Conservation (phyloP, 2,113 vertebrate species). For the Sinocyclocheilus anshuiensis region DNA sequence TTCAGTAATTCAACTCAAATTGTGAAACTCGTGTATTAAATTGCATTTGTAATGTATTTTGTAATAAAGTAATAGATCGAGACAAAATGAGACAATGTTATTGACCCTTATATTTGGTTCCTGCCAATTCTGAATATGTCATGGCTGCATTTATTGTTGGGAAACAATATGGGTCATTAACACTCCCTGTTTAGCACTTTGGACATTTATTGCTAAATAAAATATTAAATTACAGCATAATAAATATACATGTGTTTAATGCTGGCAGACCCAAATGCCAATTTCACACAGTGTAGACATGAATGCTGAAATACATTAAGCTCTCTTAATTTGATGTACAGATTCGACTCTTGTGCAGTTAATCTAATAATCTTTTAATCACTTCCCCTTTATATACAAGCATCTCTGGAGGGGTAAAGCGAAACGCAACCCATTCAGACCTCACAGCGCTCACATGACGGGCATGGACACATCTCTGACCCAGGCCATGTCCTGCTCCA, state of each 20-base stretch:
- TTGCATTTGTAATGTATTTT: neutral
- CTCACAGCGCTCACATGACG: constrained; percentile 56
- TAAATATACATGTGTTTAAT: constrained; percentile 22
- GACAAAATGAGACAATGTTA: neutral
- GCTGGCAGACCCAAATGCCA: neutral
- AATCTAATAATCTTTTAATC: constrained; percentile 48
- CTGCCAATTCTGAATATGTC: neutral
- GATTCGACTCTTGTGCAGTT: constrained; percentile 11
- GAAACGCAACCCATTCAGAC: constrained; percentile 47
- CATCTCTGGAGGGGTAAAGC: constrained; percentile 8
- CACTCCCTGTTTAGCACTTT: neutral
- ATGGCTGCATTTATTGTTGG: neutral
- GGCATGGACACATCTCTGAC: constrained; percentile 59
- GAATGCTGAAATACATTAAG: constrained; percentile 23
- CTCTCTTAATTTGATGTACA: constrained; percentile 25
- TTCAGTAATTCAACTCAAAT: no score
- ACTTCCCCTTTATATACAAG: constrained; percentile 1
- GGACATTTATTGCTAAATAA: constrained; percentile 20
- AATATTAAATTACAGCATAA: constrained; percentile 22
- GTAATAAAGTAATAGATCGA: neutral
- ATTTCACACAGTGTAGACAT: constrained; percentile 6
- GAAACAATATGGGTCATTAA: neutral
- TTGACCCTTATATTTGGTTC: neutral
- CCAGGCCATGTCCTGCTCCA: constrained; percentile 51
- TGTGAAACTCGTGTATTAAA: no score